Conservation (phyloP, 1,140 invertebrate genomes). For the Drosophila nigrodunni region DNA sequence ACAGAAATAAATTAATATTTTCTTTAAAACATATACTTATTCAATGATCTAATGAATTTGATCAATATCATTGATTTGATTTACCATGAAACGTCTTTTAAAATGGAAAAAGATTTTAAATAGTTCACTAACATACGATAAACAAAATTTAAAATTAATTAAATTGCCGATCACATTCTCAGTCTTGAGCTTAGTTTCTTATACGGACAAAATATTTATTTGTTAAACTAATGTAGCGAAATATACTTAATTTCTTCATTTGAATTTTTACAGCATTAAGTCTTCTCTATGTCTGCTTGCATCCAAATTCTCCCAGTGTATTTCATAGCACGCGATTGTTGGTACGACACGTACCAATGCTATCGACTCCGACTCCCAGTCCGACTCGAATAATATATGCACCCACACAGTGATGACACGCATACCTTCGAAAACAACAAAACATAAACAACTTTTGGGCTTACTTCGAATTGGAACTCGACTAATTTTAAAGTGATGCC, state of each 20-base stretch:
- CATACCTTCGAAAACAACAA: conserved; percentile 45
- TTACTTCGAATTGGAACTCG: conserved; percentile 64
- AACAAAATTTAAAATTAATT: too few relatives aligned
- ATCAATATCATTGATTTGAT: neutral
- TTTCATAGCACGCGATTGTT: conserved; percentile 64
- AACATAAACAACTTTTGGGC: conserved; percentile 41
- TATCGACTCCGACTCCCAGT: conserved; percentile 34
- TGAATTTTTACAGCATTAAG: too few relatives aligned
- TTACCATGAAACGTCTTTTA: too few relatives aligned
- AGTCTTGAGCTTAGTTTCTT: too few relatives aligned
- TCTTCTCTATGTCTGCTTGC: neutral
- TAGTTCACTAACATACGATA: too few relatives aligned
- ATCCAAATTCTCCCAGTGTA: conserved; percentile 50
- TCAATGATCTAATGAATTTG: neutral
- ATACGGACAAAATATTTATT: too few relatives aligned
- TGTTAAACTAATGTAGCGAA: too few relatives aligned
- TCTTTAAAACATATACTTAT: neutral
- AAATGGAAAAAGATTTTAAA: too few relatives aligned
- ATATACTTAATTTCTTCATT: neutral
- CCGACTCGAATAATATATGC: conserved; percentile 69
- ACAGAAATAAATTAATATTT: neutral
- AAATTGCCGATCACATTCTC: too few relatives aligned
- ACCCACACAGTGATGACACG: conserved; percentile 78
- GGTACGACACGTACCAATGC: conserved; percentile 61
- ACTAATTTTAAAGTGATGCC: conserved; percentile 67